These are phyloP conservation scores for Pluvialis apricaria DNA, from an alignment of 2,113 vertebrate genomes.

Conservation along the genomic window DNA sequence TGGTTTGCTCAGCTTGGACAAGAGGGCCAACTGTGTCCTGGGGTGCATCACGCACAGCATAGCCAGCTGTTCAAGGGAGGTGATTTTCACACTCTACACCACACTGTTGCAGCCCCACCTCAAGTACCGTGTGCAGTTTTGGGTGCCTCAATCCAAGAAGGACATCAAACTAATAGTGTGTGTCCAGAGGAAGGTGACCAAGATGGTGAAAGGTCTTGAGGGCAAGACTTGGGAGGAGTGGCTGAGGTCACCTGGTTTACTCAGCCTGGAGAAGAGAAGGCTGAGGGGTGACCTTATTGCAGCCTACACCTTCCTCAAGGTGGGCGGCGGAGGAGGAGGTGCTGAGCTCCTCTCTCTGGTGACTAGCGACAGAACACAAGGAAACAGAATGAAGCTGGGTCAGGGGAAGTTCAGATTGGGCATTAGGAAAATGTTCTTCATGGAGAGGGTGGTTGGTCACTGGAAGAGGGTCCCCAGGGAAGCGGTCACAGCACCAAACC, in stretches of 20 bases:
- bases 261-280: not conserved
- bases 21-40: not conserved
- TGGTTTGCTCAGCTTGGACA: no score
- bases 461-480: not conserved
- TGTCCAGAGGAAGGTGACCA: not conserved
- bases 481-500: no score
- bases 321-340: accelerated
- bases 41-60: not conserved
- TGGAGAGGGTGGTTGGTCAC: no score
- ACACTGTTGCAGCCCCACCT: not conserved
- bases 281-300: not conserved
- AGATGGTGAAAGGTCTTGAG: not conserved
- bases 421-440: not conserved
- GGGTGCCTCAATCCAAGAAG: not conserved
- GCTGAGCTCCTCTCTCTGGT: not conserved
- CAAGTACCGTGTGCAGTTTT: not conserved
- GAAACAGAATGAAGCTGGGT: not conserved
- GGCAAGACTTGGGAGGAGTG: not conserved
- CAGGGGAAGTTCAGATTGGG: not conserved
- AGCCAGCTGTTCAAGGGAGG: accelerated
- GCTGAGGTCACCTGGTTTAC: not conserved
- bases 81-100: no score
- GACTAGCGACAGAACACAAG: accelerated
- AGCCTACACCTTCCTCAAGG: not conserved
- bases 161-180: not conserved